Conservation (phyloP, 1,140 invertebrate genomes). For the Chionoecetes opilio region DNA sequence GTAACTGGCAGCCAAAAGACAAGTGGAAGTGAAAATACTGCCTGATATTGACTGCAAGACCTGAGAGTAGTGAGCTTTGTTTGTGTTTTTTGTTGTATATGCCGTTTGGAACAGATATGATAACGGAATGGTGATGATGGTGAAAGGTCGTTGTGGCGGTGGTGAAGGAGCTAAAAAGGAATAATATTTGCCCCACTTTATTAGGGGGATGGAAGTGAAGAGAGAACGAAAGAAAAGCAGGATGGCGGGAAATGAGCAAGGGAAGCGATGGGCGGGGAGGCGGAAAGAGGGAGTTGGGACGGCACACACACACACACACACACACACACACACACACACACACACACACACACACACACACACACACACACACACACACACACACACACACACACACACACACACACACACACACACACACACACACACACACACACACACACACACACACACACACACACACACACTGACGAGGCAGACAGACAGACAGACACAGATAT, state of each 20-base stretch:
- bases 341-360: background rate
- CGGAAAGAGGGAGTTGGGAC: background rate
- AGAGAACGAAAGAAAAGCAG: background rate
- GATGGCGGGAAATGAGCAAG: background rate
- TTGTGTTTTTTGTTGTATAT: background rate
- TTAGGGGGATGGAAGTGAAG: background rate
- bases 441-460: background rate
- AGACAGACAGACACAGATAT: too few species aligned
- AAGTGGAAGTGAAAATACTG: constrained; percentile 14
- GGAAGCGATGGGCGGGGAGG: background rate
- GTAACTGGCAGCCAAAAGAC: background rate
- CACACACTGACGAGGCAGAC: background rate
- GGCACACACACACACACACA: background rate
- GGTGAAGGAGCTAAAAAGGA: background rate
- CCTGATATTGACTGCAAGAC: background rate
- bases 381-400: background rate
- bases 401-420: background rate
- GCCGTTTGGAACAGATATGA: too few species aligned
- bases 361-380: background rate
- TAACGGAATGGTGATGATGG: background rate
- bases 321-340: background rate
- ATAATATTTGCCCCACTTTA: background rate
- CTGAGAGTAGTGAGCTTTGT: background rate
- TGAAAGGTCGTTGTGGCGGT: background rate
- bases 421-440: background rate